Evolutionary conservation across 2,888 invertebrate genomes (phyloP), one percentile per base, ranked within the genome.

Genomic region (Mimas tiliae): DNA sequence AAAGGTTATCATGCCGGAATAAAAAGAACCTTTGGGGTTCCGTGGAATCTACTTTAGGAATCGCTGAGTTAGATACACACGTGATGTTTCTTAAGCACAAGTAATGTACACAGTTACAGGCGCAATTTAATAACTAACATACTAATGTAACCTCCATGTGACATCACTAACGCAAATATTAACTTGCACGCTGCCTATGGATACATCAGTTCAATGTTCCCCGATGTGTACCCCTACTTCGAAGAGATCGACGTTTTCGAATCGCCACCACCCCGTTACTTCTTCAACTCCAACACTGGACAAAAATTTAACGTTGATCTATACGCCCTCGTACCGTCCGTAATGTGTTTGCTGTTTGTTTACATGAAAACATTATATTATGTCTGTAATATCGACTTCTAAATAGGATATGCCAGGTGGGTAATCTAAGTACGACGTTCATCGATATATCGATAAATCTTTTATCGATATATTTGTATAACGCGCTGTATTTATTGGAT

Each of bases 161-260:
- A 27, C 27, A 27, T 34, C 66, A 70, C 68, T 75, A 74, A 76
- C 64, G 68, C 12, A 38, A 62, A 38, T 42, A 58, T 42, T 58
- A 58, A 58, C 58, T 58, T 58, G 38, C 58, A 58, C 42, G 58
- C 58, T 58, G 90, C 90, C 72, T 68, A 50, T 45, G 74, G 85
- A 70, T 67, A 19, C 27, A 67, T 33, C 72, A 92, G 92, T 70
- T 79, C 84, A 12, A 82, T 90, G 75, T 89, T 86, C 66, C 84
- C 86, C 12, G 91, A 91, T 63, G 78, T 89, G 0, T 90, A 88
- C 74, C 89, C 91, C 1, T 91, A 79, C 78, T 87, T 89, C 66
- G 90, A 92, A 70, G 90, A 90, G 11, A 68, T 85, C 38, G 91
- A 90, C 19, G 86, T 86, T 0, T 89, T 83, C 71, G 82, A 87